phyloP scores from a whole-genome alignment of 2,797 vertebrate genomes.

The Ctenosaura bakeri region DNA sequence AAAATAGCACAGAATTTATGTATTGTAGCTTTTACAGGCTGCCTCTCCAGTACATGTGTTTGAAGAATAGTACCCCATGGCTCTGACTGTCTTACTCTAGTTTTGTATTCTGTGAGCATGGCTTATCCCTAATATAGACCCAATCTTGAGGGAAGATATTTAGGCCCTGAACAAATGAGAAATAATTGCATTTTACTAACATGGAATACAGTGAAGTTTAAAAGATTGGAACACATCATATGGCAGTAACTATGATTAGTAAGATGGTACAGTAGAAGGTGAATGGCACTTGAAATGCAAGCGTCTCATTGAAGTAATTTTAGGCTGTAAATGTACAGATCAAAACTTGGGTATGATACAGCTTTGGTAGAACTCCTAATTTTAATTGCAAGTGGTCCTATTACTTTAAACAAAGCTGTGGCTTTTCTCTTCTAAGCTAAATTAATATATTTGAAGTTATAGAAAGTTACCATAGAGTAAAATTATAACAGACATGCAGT shows the following conservation, averaged over 20 bases:
- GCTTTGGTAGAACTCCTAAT: constrained; percentile 25
- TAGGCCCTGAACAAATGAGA: not conserved
- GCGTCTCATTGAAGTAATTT: constrained; percentile 40
- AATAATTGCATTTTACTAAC: not conserved
- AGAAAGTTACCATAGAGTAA: not conserved
- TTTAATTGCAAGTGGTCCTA: constrained; percentile 17
- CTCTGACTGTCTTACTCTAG: not conserved
- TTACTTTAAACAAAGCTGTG: not conserved
- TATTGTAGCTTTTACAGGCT: not conserved
- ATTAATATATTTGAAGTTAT: constrained; percentile 9
- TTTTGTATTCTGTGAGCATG: not conserved
- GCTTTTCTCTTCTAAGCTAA: not conserved
- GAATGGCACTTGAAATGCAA: constrained; percentile 17
- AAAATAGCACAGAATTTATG: not conserved
- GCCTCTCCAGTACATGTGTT: not conserved
- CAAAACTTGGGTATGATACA: not conserved
- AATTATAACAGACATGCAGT: not conserved
- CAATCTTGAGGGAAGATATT: not conserved
- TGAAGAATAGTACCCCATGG: not conserved
- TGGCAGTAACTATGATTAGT: not conserved
- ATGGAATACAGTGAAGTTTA: not conserved
- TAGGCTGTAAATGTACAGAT: not conserved
- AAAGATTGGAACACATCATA: constrained; percentile 20
- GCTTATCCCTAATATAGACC: not conserved
- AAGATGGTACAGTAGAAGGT: constrained; percentile 33